A percentile compares a stretch with the other conserved stretches of the same genome.
These are phyloP conservation scores for Thaleichthys pacificus DNA, from an alignment of 2,797 vertebrate genomes.

Conservation along the genomic window DNA sequence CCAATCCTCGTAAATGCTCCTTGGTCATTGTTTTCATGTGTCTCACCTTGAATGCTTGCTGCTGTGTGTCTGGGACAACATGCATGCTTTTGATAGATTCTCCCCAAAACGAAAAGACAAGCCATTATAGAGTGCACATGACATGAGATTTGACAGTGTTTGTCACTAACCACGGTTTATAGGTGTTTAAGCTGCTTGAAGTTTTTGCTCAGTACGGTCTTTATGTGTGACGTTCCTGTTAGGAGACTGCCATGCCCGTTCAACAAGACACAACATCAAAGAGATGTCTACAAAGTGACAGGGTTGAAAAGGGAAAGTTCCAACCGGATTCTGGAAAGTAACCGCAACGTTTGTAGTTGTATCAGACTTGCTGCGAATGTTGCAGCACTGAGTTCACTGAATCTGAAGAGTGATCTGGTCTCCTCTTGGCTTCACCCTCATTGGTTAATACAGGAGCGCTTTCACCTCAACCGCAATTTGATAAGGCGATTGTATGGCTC, in stretches of 20 bases:
- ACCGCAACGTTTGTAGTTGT: background rate
- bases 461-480: background rate
- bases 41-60: slow-evolving; percentile 1
- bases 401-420: too few relatives aligned
- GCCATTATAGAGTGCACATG: background rate
- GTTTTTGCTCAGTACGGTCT: background rate
- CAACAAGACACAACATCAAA: background rate
- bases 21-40: slow-evolving; percentile 37
- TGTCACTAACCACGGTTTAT: background rate
- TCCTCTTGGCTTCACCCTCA: too few relatives aligned
- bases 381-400: background rate
- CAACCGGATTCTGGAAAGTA: background rate
- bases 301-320: background rate
- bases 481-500: background rate
- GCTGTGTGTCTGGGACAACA: too few relatives aligned
- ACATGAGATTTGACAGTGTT: background rate
- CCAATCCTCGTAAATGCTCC: slow-evolving; percentile 27
- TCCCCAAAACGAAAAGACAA: background rate
- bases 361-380: background rate
- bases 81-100: background rate
- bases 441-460: background rate
- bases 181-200: background rate
- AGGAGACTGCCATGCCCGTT: background rate
- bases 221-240: background rate
- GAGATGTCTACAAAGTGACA: background rate